Evolutionary conservation across 2,888 invertebrate species (phyloP), one percentile per base, ranked within the genome.

Genomic region (Chrysina gloriosa): DNA sequence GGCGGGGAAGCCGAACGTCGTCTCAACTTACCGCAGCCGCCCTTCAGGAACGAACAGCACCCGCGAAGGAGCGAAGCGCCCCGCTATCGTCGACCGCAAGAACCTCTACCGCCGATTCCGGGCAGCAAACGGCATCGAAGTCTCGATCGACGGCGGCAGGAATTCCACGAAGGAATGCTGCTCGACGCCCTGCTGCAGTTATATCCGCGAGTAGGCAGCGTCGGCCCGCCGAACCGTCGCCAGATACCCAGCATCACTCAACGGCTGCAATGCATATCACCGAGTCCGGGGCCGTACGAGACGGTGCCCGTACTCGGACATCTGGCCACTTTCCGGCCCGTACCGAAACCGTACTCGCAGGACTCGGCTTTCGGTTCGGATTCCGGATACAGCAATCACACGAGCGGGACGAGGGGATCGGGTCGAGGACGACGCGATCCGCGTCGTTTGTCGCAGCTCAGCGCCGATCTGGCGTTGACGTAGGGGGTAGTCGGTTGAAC

Each of bases 361-460:
- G 91, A 92, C 77, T 92, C 92, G 3, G 92, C 92, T 2, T 91
- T 93, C 73, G 93, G 93, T 27, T 93, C 93, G 5, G 94, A 94
- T 83, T 93, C 93, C 48, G 93, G 94, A 6, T 94, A 94, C 83
- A 94, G 93, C 81, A 93, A 94, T 82, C 90, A 91, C 77, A 92
- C 91, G 2, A 89, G 89, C 71, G 90, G 90, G 1, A 83, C 83
- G n/a, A 74, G 82, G 39, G 80, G 80, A 9, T 83, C 83, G 25
- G 81, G 79, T 70, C 71, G 83, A 39, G 82, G 82, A 0, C 72
- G 83, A 21, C 71, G 82, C 21, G 81, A 82, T 69, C 80, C 79
- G n/a, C 76, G 83, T 52, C 75, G 84, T 67, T 75, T 83, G 68
- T 83, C 83, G 39, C 83, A 83, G 73, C 75, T 83, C 48, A 83